Conservation (phyloP, 2,797 vertebrate species). For the Oryzias sinensis region DNA sequence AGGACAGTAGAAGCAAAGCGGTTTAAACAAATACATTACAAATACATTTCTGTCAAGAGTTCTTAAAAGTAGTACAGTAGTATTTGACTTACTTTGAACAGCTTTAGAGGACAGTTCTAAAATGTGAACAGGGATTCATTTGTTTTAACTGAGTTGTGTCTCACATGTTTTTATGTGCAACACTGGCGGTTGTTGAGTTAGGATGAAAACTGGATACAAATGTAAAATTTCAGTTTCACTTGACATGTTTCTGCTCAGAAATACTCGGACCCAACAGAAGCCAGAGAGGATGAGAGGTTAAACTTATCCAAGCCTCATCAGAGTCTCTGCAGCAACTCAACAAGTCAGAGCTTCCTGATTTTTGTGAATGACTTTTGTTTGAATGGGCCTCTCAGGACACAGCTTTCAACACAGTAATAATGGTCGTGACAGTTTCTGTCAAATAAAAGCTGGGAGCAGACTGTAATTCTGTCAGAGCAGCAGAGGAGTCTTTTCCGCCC, state of each 20-base stretch:
- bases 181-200: too few relatives aligned
- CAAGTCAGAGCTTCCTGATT: slow-evolving; percentile 71
- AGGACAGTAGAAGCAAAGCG: too few relatives aligned
- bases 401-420: slow-evolving; percentile 67
- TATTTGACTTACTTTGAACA: too few relatives aligned
- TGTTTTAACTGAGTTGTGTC: too few relatives aligned
- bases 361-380: slow-evolving; percentile 64
- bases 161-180: too few relatives aligned
- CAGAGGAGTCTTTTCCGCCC: slow-evolving; percentile 58
- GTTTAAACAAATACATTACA: too few relatives aligned
- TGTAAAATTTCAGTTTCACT: background rate
- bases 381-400: slow-evolving; percentile 66
- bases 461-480: slow-evolving; percentile 67
- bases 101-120: too few relatives aligned
- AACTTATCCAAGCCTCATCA: slow-evolving; percentile 64
- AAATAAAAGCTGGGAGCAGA: slow-evolving; percentile 66
- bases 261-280: slow-evolving; percentile 31
- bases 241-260: background rate
- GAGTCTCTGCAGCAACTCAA: slow-evolving; percentile 23
- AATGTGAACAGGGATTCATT: too few relatives aligned
- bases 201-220: too few relatives aligned
- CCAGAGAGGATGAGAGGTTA: slow-evolving; percentile 68
- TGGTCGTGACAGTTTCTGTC: slow-evolving; percentile 73
- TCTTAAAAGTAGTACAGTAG: too few relatives aligned
- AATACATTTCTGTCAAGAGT: too few relatives aligned